phyloP scores from a whole-genome alignment of 2,113 vertebrate species.

The Dinomys branickii region DNA sequence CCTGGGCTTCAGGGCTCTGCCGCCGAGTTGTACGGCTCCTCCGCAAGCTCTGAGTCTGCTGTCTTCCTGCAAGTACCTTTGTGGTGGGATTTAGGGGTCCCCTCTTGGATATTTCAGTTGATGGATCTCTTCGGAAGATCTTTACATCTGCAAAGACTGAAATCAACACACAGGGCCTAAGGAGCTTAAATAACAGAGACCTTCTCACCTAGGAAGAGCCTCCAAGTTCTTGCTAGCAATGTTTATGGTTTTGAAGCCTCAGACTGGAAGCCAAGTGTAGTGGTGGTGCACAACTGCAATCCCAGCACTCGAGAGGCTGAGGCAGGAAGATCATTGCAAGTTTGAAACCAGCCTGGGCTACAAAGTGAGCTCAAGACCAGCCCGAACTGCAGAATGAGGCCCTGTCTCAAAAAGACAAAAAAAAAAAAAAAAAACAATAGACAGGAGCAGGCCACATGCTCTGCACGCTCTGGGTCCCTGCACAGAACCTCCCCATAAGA shows the following conservation, averaged over 20 bases:
- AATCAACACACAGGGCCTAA: background rate
- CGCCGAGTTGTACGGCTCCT: background rate
- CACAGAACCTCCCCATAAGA: background rate
- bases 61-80: background rate
- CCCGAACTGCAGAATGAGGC: no score
- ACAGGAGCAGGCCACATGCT: background rate
- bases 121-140: background rate
- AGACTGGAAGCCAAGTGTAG: no score
- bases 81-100: background rate
- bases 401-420: no score
- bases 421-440: no score
- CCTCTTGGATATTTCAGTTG: background rate
- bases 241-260: background rate
- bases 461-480: background rate
- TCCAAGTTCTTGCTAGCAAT: background rate
- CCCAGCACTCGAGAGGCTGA: no score
- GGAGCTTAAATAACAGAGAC: background rate
- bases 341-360: no score
- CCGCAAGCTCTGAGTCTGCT: background rate
- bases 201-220: background rate
- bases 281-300: no score
- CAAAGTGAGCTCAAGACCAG: no score
- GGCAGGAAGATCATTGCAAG: no score
- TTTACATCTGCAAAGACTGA: background rate
- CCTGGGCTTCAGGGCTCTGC: background rate